Evolutionary conservation across 1,140 invertebrate genomes (phyloP).

Genomic region (Caerostris extrusa): DNA sequence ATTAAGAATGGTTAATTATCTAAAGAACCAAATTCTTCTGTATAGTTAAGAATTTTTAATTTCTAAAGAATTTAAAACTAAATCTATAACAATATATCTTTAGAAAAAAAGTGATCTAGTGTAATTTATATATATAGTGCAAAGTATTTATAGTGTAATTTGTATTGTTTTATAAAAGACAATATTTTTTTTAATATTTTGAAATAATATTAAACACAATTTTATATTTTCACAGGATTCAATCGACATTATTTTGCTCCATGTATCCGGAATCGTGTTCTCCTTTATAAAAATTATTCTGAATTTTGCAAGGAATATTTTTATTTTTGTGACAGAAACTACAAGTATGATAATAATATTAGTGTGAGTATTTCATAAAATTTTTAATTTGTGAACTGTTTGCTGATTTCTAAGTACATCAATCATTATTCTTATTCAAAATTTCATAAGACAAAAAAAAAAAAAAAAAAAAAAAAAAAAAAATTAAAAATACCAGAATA

Average conservation of each 20-base stretch:
- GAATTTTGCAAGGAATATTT: constrained; percentile 43
- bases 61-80: too few relatives aligned
- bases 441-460: too few relatives aligned
- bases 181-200: background rate
- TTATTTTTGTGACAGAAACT: constrained; percentile 69
- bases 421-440: too few relatives aligned
- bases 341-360: constrained; percentile 5
- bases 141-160: background rate
- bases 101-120: background rate
- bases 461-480: too few relatives aligned
- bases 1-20: too few relatives aligned
- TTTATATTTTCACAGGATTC: constrained; percentile 19
- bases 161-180: background rate
- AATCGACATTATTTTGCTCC: constrained; percentile 3
- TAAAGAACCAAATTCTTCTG: too few relatives aligned
- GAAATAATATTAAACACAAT: too few relatives aligned
- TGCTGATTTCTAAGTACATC: too few relatives aligned
- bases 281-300: constrained; percentile 39
- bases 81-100: too few relatives aligned
- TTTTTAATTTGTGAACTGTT: background rate
- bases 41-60: too few relatives aligned
- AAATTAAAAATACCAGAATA: too few relatives aligned
- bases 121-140: too few relatives aligned
- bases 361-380: constrained; percentile 11
- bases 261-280: constrained; percentile 27